Percentiles rank a stretch among this genome's conserved stretches.
Conservation (phyloP, 2,113 vertebrate species). For the Pteronura brasiliensis region DNA sequence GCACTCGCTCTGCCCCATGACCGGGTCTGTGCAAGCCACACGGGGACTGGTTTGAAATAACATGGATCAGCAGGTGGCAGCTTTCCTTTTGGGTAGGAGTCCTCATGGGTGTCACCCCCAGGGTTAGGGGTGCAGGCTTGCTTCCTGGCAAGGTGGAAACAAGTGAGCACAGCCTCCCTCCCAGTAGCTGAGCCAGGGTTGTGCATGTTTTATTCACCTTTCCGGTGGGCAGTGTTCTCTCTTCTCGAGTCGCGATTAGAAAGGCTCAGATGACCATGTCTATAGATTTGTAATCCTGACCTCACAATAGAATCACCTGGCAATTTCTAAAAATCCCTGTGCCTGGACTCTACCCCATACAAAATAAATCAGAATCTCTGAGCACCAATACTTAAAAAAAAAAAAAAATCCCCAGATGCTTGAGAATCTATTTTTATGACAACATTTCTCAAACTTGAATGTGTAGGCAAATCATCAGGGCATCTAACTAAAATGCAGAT, state of each 20-base stretch:
- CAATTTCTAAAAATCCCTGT: background rate
- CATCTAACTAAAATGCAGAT: background rate
- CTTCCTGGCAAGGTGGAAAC: background rate
- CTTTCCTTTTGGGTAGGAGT: background rate
- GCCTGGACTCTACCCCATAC: background rate
- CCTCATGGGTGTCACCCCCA: background rate
- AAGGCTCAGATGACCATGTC: background rate
- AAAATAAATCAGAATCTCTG: background rate
- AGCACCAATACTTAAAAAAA: background rate
- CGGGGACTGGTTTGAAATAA: background rate
- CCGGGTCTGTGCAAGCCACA: background rate
- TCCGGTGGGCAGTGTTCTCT: background rate
- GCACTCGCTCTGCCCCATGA: background rate
- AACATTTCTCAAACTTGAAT: background rate
- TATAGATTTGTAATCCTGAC: background rate
- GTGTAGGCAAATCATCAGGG: too few species aligned
- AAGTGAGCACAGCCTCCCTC: background rate
- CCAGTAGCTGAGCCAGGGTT: background rate
- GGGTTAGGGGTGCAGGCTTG: background rate
- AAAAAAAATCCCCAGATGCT: background rate
- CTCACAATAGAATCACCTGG: background rate
- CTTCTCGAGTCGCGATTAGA: background rate
- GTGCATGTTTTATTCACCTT: background rate
- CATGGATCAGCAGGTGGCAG: background rate
- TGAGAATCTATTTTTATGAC: background rate